phyloP scores from a whole-genome alignment of 2,797 vertebrate genomes.

The Periophthalmus magnuspinnatus region DNA sequence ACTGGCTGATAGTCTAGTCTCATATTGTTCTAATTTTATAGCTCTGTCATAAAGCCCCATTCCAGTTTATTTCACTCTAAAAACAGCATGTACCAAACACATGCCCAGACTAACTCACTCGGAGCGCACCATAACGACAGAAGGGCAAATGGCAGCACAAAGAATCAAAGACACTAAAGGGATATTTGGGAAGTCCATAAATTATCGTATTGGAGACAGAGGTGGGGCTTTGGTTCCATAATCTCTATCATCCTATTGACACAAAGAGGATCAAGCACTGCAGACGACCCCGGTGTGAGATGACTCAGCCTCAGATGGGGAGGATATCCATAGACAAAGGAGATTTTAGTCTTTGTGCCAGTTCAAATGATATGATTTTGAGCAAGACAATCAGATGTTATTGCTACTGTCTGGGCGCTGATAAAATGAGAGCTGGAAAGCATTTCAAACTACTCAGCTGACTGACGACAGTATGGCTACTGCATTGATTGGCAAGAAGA shows the following conservation, averaged over 20 bases:
- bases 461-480: neutral
- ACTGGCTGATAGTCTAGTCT: slow-evolving; percentile 26
- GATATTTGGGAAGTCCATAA: slow-evolving; percentile 58
- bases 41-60: slow-evolving; percentile 2
- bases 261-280: slow-evolving; percentile 71
- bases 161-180: slow-evolving; percentile 30
- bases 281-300: slow-evolving; percentile 58
- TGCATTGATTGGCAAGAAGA: neutral
- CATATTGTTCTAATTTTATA: slow-evolving; percentile 26
- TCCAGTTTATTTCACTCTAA: slow-evolving; percentile 18
- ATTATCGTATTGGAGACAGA: slow-evolving; percentile 64
- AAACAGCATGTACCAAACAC: slow-evolving; percentile 9
- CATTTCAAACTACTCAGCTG: neutral
- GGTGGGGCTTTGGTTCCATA: slow-evolving; percentile 62
- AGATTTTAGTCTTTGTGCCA: slow-evolving; percentile 44
- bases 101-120: slow-evolving; percentile 1
- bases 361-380: slow-evolving; percentile 22
- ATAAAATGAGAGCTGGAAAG: neutral
- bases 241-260: slow-evolving; percentile 74
- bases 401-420: neutral
- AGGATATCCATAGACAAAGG: slow-evolving; percentile 57
- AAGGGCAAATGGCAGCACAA: slow-evolving; percentile 17
- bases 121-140: slow-evolving; percentile 4
- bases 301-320: slow-evolving; percentile 55
- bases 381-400: neutral